phyloP scores from a whole-genome alignment of 2,888 invertebrate genomes.

The Tuta absoluta region DNA sequence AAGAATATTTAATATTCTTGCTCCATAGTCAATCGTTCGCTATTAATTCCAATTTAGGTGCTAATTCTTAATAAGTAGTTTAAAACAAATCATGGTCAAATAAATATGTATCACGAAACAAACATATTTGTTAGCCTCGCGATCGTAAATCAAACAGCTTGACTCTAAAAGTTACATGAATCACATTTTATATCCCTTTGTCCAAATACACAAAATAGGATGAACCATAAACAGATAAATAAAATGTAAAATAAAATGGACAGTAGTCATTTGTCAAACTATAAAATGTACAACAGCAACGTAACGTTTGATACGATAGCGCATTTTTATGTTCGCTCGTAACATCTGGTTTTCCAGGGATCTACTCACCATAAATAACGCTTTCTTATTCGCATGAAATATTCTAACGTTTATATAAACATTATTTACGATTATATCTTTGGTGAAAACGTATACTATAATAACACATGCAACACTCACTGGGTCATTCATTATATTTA shows the following conservation, averaged over 20 bases:
- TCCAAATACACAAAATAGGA: background rate
- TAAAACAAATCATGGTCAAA: no score
- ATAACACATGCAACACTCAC: background rate
- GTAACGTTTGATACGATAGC: slow-evolving; percentile 8
- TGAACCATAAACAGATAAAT: background rate
- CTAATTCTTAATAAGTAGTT: no score
- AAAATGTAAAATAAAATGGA: background rate
- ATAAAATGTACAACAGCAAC: background rate
- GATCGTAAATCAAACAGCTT: background rate
- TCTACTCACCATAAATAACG: background rate
- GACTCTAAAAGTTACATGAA: background rate
- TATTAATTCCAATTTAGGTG: no score
- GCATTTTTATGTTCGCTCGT: slow-evolving; percentile 4
- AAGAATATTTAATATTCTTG: no score
- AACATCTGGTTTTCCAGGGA: slow-evolving; percentile 1
- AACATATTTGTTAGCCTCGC: no score
- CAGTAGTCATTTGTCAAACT: background rate
- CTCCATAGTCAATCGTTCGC: no score
- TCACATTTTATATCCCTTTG: background rate
- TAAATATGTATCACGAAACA: background rate
- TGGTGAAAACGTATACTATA: background rate
- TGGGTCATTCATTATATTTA: background rate
- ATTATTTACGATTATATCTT: slow-evolving; percentile 6
- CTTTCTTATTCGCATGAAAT: background rate
- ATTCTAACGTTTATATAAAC: background rate